Base-by-base conservation (phyloP, 2,113 vertebrate genomes). In the Lepus timidus region DNA sequence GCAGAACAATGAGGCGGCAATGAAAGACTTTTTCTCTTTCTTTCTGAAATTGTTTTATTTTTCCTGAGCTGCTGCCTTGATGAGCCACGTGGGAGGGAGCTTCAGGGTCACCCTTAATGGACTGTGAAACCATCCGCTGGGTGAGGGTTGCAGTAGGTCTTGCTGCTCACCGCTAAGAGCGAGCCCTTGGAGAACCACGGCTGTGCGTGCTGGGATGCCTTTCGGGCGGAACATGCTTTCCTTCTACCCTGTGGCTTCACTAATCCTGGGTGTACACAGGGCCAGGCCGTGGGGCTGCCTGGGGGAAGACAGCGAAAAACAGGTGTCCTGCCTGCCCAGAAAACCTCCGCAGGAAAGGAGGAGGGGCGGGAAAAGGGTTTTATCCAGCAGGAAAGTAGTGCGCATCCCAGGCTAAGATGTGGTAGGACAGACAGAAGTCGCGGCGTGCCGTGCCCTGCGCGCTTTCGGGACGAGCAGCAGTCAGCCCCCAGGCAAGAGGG, bases 31-130 rank as follows among this genome's bases (percentile, higher is more conserved):
- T 71, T 76, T 70, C 49, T 90, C 70, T n/a, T 51, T 29, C 31
- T 64, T 84, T 93, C 51, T 93, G 76, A 81, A 73, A n/a, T 36
- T 82, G 25, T 85, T 82, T 75, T 52, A 7, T 31, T 91, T 83
- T 90, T 83, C 65, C 65, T 64, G 39, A 39, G 9, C 29, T 68
- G 39, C 65, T 65, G 51, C 62, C 81, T 71, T 71, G 74, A 44
- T 4, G 8, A 67, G 62, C 16, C 12, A 0, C 3, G 9, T 27
- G 25, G 65, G 55, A 82, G 25, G 36, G 27, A 12, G 67, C 51
- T 23, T 25, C 25, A 7, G 7, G 51, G 55, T 73, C 51, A 87
- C 27, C 51, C 61, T 31, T 65, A 25, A 67, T 9, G 31, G 19
- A 6, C 81, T 10, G 62, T 19, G 29, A 39, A 70, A n/a, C 27